Evolutionary conservation across 2,888 invertebrate species (phyloP), one percentile per base, ranked within the genome.

Genomic region (Criorhina ranunculi): DNA sequence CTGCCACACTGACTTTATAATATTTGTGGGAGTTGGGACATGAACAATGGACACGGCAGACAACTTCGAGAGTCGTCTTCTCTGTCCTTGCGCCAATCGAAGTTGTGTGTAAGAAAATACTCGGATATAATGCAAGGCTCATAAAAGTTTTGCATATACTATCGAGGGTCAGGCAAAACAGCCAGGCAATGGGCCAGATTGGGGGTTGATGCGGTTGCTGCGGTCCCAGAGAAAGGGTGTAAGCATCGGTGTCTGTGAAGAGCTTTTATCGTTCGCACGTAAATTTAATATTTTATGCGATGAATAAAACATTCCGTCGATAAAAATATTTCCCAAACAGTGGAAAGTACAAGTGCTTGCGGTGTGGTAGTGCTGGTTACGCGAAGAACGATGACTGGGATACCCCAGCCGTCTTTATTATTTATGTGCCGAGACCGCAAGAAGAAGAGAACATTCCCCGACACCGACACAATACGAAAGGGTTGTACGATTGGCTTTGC

Each of bases 251-350:
- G 77, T 60, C 82, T 64, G 77, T 49, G 62, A 70, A 67, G 67
- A 29, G 66, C 67, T 83, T 72, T 78, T 83, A 78, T 83, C 77
- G 78, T 70, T 82, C 66, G 78, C 72, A 82, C 77, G 77, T 72
- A 72, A 78, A 83, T 83, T 82, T 82, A 78, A 82, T 82, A 72
- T 82, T 82, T 82, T 83, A 78, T 83, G 82, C 62, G 66, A 78
- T 83, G 82, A 83, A 83, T 83, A 83, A 83, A 78, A 83, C 82
- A 83, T 78, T 78, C 78, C 72, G 42, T 67, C 72, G 67, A 83
- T 83, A 78, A 83, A 82, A 83, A 72, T 73, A 67, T 73, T 78
- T 78, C 72, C 60, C 44, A 72, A 73, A 83, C 53, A 73, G 66
- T 60, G 66, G 40, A 66, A 70, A 70, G 64, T 72, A 66, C 78